Base-by-base conservation (phyloP, 2,888 invertebrate species). In the Polia nebulosa region DNA sequence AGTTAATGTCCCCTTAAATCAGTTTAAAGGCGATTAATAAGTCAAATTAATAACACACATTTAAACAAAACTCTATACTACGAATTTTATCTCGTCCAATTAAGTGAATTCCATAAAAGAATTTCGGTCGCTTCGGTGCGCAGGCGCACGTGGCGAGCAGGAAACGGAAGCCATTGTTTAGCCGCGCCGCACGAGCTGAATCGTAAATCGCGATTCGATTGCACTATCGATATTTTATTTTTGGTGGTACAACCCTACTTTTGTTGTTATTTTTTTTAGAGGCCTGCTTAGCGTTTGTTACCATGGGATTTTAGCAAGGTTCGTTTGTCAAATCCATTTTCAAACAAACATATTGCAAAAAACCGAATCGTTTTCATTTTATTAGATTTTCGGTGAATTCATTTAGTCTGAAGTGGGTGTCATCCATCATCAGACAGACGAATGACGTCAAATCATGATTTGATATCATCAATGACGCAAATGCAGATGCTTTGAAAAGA, bases 81-180 rank as follows among this genome's bases (percentile, higher is more conserved):
- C 47, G 61, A 76, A 78, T 63, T 69, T 81, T 71, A 83, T 83
- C 80, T 82, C 60, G 45, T 63, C 57, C 70, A 76, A 73, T 79
- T 76, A 73, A 59, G 69, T 71, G 67, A 72, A 83, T 83, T 77
- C 76, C 61, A 29, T 70, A 76, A 63, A 75, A 57, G 71, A 77
- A 75, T 72, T 73, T 83, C 61, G 63, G 72, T 67, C 66, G 79
- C 59, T 74, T 76, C 74, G 76, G 69, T 81, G 85, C 83, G 83
- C 75, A 63, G 60, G 78, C 89, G 91, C 92, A 92, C 93, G 91
- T 91, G 90, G 86, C 85, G 80, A 71, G 87, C 89, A 89, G 95
- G 95, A 95, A 95, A 91, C 94, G 95, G 95, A 95, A 93, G 90
- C 85, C 89, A 89, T 91, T 93, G 92, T 92, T 92, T 90, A 85